phyloP scores from a whole-genome alignment of 2,797 vertebrate genomes.

The Bradypodion pumilum region DNA sequence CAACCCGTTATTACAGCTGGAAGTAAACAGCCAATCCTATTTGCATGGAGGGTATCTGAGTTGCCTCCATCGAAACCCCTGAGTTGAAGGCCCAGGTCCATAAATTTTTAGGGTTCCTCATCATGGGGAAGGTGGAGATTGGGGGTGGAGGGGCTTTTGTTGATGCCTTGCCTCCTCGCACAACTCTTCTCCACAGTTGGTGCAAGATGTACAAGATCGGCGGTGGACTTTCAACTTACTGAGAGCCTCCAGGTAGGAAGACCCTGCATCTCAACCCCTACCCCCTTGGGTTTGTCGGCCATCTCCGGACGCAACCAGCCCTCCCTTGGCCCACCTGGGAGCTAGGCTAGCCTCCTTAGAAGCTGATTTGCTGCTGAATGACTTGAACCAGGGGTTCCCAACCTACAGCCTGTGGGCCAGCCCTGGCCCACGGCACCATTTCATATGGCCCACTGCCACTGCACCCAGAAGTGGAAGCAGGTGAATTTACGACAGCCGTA shows the following conservation, averaged over 20 bases:
- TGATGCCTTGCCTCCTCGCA: too few relatives aligned
- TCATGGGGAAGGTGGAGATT: neutral
- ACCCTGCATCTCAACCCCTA: neutral
- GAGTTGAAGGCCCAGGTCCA: neutral
- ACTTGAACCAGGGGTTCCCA: too few relatives aligned
- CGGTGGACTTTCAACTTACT: conserved; percentile 83
- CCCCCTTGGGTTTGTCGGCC: neutral
- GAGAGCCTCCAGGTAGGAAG: conserved; percentile 81
- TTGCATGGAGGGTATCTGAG: too few relatives aligned
- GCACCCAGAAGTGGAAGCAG: too few relatives aligned
- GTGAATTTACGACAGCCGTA: too few relatives aligned
- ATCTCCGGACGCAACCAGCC: neutral
- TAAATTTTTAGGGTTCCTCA: neutral
- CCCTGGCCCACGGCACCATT: too few relatives aligned
- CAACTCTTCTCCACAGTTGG: conserved; percentile 52
- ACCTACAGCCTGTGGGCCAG: too few relatives aligned
- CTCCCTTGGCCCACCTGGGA: neutral
- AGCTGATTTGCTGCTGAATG: too few relatives aligned
- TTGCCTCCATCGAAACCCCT: neutral
- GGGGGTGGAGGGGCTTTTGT: neutral
- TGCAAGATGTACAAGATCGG: conserved; percentile 80
- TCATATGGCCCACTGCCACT: too few relatives aligned
- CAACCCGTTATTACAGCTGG: too few relatives aligned
- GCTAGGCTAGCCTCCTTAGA: too few relatives aligned
- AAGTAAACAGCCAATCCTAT: neutral